These are phyloP conservation scores for Paratilapia polleni DNA, from an alignment of 2,113 vertebrate species.

Conservation along the genomic window DNA sequence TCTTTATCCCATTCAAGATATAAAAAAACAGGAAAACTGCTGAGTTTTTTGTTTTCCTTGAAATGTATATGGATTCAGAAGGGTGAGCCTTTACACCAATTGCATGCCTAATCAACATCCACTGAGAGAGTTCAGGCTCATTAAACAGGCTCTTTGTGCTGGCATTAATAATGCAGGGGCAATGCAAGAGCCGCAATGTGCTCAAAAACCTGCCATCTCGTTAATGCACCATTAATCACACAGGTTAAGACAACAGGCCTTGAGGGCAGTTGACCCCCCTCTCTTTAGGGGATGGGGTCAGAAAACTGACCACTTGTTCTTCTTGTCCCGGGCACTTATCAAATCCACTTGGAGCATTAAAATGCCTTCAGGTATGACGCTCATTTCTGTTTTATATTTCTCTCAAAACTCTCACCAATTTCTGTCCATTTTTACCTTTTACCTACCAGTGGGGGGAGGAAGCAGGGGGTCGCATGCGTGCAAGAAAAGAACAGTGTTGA, in stretches of 20 bases:
- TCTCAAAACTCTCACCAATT: not conserved
- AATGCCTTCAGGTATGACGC: not conserved
- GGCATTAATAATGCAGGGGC: slow-evolving; percentile 78
- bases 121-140: slow-evolving; percentile 71
- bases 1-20: not conserved
- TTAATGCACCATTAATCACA: slow-evolving; percentile 77
- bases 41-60: not conserved
- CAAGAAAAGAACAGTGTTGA: not conserved
- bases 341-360: not conserved
- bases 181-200: slow-evolving; percentile 62
- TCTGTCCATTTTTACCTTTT: not conserved
- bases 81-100: slow-evolving; percentile 47
- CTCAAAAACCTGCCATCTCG: slow-evolving; percentile 71
- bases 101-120: slow-evolving; percentile 71
- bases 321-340: not conserved
- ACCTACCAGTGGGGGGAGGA: not conserved
- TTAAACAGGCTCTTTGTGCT: slow-evolving; percentile 75
- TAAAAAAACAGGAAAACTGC: not conserved
- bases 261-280: slow-evolving; percentile 49
- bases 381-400: not conserved
- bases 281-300: slow-evolving; percentile 33
- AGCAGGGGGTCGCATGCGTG: not conserved
- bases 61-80: slow-evolving; percentile 38
- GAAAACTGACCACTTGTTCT: not conserved
- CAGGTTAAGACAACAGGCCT: slow-evolving; percentile 73